Percentiles rank a stretch among this genome's conserved stretches.
Evolutionary conservation across 1,140 invertebrate genomes (phyloP).

Genomic region (Probaryconus sp.): DNA sequence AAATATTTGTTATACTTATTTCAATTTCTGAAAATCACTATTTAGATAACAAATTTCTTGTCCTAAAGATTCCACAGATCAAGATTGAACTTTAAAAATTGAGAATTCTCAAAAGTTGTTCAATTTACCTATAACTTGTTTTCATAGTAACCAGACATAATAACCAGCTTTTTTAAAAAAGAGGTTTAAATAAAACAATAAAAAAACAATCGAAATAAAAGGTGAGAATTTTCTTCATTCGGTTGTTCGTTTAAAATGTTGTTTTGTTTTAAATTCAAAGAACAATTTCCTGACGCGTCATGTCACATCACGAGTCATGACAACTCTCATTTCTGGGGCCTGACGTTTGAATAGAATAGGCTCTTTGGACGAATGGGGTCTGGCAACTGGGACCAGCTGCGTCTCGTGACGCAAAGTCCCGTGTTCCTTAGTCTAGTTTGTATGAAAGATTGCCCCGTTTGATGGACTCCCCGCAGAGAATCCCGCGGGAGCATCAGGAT

Average conservation of each 20-base stretch:
- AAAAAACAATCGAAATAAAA: too few species aligned
- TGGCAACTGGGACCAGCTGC: conserved; percentile 53
- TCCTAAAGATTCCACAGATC: too few species aligned
- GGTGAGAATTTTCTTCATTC: too few species aligned
- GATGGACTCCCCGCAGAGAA: conserved; percentile 42
- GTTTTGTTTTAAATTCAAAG: conserved; percentile 45
- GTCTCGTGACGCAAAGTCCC: conserved; percentile 44
- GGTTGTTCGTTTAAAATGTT: neutral
- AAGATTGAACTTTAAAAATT: too few species aligned
- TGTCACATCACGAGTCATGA: conserved; percentile 58
- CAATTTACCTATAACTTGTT: too few species aligned
- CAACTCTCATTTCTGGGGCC: conserved; percentile 49
- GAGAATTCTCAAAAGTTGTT: too few species aligned
- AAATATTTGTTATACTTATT: conserved; percentile 28
- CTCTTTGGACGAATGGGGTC: conserved; percentile 27
- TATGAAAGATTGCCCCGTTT: conserved; percentile 26
- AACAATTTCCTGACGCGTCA: conserved; percentile 56
- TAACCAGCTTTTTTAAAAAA: too few species aligned
- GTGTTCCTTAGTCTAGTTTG: conserved; percentile 35
- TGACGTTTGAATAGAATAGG: conserved; percentile 62
- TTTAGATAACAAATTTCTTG: too few species aligned
- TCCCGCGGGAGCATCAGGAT: conserved; percentile 51
- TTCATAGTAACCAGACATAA: too few species aligned
- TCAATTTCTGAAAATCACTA: too few species aligned
- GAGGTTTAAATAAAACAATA: too few species aligned